Percentiles rank a stretch among this genome's conserved stretches.
Evolutionary conservation across 2,888 invertebrate genomes (phyloP).

Genomic region (Terebella lapidaria): DNA sequence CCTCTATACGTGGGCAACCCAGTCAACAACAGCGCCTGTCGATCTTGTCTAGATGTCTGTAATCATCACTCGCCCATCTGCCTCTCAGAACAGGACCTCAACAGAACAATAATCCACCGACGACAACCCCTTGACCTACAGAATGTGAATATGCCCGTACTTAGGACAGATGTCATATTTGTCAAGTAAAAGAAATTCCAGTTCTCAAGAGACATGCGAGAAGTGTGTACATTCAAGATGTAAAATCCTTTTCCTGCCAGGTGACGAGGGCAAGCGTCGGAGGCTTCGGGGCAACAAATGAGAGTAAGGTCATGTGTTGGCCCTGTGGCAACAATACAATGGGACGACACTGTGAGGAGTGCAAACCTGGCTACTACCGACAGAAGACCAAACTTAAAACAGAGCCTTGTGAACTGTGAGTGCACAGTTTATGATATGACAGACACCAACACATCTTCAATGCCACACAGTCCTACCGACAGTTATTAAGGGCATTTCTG

Average conservation of each 20-base stretch:
- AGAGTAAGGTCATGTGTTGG: constrained; percentile 68
- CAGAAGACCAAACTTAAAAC: constrained; percentile 63
- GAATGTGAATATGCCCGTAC: constrained; percentile 3
- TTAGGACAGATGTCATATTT: neutral
- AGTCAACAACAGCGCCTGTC: constrained; percentile 72
- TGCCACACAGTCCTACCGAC: too few species aligned
- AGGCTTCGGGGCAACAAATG: constrained; percentile 34
- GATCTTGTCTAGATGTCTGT: constrained; percentile 83
- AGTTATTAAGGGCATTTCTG: too few species aligned
- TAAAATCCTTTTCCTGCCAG: too few species aligned
- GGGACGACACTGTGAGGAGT: constrained; percentile 38
- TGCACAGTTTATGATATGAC: too few species aligned
- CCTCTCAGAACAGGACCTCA: constrained; percentile 16
- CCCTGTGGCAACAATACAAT: constrained; percentile 67
- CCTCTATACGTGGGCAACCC: constrained; percentile 90
- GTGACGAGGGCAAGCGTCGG: too few species aligned
- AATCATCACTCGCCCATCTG: constrained; percentile 70
- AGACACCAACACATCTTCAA: too few species aligned
- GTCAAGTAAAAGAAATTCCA: neutral
- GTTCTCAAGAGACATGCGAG: too few species aligned
- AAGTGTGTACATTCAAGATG: too few species aligned
- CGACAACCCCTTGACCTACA: constrained; percentile 5
- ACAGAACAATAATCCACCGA: neutral
- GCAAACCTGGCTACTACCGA: constrained; percentile 61
- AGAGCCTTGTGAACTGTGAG: constrained; percentile 19